Evolutionary conservation across 2,113 vertebrate genomes (phyloP), one percentile per base, ranked within the genome.

Genomic region (Nansenia antarctica): DNA sequence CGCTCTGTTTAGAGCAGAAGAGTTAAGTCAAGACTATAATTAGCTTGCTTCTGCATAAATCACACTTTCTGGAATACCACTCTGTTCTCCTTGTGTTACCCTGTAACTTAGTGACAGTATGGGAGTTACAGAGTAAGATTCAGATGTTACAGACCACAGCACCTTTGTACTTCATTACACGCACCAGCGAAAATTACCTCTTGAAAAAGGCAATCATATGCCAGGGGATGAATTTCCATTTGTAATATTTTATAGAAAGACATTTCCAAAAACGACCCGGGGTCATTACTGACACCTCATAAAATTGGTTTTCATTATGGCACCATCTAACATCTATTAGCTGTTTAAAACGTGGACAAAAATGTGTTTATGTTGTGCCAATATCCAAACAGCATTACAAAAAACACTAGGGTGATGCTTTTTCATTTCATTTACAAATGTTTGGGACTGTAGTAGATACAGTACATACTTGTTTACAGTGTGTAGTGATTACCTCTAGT

Each of bases 141-240:
- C n/a, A 49, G 35, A 37, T 37, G 20, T 49, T 1, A 66, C 37
- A 55, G 20, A 18, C 58, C 57, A 5, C 6, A 3, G 15, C 18
- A 34, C 42, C 68, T 59, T 75, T 82, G 76, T 62, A 82, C 70
- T 72, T 85, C 82, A 90, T 92, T 90, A 87, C 85, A 86, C 30
- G 79, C 77, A 65, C 79, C 81, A 71, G 66, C 85, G 78, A 22
- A 60, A 57, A 87, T 85, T 86, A 84, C 65, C 75, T 85, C 69
- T 76, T 82, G 74, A 79, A 67, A 76, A 29, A 78, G 31, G 62
- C 69, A 59, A 26, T 55, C 65, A 74, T 81, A 77, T 77, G 67
- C 64, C 61, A 26, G 61, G 72, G 62, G 77, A 71, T 0, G 53
- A 81, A 80, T 83, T 80, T 78, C 60, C 74, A 64, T 73, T 45